phyloP scores from a whole-genome alignment of 2,113 vertebrate species.

The Psilopogon haemacephalus region DNA sequence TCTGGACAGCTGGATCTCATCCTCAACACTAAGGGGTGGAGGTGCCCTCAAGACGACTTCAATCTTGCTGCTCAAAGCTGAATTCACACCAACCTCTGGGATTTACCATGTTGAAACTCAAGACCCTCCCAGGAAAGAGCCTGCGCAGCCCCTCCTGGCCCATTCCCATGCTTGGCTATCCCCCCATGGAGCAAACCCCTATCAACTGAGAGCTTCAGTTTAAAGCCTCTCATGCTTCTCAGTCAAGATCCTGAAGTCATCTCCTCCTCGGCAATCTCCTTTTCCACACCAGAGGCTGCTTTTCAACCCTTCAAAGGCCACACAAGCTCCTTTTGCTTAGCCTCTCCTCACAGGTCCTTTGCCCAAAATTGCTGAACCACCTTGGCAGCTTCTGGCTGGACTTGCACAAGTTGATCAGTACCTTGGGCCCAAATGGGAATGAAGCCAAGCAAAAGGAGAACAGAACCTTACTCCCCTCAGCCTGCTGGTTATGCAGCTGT shows the following conservation, averaged over 20 bases:
- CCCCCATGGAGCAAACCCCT: neutral
- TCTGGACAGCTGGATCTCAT: neutral
- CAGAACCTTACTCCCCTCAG: neutral
- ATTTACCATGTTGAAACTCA: fast-evolving
- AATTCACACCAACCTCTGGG: neutral
- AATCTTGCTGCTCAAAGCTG: neutral
- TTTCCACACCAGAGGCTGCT: neutral
- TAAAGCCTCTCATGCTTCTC: neutral
- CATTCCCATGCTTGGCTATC: neutral
- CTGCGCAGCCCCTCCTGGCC: neutral
- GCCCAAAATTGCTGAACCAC: fast-evolving
- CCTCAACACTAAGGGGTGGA: neutral
- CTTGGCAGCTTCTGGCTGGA: neutral
- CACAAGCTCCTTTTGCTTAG: neutral
- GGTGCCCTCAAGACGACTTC: neutral
- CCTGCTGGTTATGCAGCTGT: fast-evolving
- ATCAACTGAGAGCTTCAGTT: neutral
- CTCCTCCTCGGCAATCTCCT: neutral
- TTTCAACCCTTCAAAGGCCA: neutral
- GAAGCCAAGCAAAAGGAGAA: neutral
- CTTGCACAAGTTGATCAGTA: neutral
- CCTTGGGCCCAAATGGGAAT: neutral
- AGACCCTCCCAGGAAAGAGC: neutral
- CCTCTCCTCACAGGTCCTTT: neutral
- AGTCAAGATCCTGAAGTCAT: neutral